These are phyloP conservation scores for Delphinus delphis DNA, from an alignment of 2,113 vertebrate genomes.

Conservation along the genomic window DNA sequence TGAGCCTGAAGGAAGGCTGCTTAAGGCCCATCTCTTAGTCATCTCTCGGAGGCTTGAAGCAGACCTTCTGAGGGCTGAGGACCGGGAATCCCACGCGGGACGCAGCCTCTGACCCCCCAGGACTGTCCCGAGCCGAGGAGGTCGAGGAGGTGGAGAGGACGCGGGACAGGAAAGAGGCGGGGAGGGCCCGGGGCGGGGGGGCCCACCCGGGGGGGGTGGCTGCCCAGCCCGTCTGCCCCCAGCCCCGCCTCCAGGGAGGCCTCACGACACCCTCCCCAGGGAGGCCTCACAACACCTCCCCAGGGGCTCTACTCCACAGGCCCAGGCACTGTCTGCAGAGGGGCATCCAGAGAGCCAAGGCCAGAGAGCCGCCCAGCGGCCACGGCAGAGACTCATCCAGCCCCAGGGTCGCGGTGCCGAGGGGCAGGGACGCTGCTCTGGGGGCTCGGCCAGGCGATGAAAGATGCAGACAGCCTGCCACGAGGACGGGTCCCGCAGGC, in stretches of 20 bases:
- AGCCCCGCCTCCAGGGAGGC: neutral
- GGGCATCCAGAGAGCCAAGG: too few species aligned
- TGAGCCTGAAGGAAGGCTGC: neutral
- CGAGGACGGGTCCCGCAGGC: too few species aligned
- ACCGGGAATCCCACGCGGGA: neutral
- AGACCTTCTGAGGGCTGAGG: neutral
- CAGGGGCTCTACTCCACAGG: fast-evolving
- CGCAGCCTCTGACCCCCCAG: neutral
- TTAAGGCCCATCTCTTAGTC: fast-evolving
- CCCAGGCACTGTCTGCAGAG: neutral
- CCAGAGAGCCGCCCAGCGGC: too few species aligned
- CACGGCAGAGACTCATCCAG: too few species aligned
- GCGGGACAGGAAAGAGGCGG: fast-evolving
- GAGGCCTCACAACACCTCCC: neutral
- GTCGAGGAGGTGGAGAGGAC: neutral
- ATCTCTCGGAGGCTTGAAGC: fast-evolving
- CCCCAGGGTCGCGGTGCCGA: neutral
- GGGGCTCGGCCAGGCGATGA: neutral
- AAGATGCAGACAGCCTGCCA: fast-evolving
- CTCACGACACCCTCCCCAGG: neutral
- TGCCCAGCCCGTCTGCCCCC: fast-evolving
- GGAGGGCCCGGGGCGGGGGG: too few species aligned
- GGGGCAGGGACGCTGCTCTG: neutral
- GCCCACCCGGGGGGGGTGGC: too few species aligned
- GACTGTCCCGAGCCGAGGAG: neutral